Base-by-base conservation (phyloP, 1,140 invertebrate genomes). In the Drosophila pandora region DNA sequence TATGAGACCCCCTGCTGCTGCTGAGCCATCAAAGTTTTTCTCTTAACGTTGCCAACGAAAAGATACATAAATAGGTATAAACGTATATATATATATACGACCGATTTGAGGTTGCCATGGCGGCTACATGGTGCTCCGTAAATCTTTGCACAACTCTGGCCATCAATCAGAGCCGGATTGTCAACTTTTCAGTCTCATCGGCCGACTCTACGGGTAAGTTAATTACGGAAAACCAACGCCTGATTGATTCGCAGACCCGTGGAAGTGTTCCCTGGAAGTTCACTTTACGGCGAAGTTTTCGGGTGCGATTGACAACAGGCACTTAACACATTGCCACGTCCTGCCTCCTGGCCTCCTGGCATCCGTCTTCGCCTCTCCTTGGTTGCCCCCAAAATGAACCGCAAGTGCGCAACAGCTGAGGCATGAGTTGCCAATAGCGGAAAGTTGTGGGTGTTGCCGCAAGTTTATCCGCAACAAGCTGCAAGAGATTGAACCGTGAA, bases 331-430 rank as follows among this genome's bases (percentile, higher is more conserved):
- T 82, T 78, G 34, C 10, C 12, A 9, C 9, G 32, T 10, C 32
- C 9, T 32, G 8, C 9, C 8, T 8, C 32, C 34, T n/a, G 50
- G 43, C 23, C n/a, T n/a, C n/a, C n/a, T n/a, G n/a, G n/a, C n/a
- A n/a, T n/a, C n/a, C 13, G 30, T 8, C 8, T 23, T 23, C 21
- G 34, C 28, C 34, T 21, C 49, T 49, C 39, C 34, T 56, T 21
- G 41, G 41, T 12, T 60, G 59, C 49, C 32, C 43, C 61, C 68
- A 58, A 88, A 88, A 83, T 78, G 82, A 88, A 76, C 75, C 82
- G 49, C 83, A 88, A 82, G 82, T 76, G 79, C 74, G 83, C 83
- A 87, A 87, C 82, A 85, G 82, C 62, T 87, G 78, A 81, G 77
- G 45, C 28, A 28, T 13, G 34, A 41, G 41, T 17, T 47, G 62